Evolutionary conservation across 2,888 invertebrate species (phyloP), one percentile per base, ranked within the genome.

Genomic region (Gymnoscelis rufifasciata): DNA sequence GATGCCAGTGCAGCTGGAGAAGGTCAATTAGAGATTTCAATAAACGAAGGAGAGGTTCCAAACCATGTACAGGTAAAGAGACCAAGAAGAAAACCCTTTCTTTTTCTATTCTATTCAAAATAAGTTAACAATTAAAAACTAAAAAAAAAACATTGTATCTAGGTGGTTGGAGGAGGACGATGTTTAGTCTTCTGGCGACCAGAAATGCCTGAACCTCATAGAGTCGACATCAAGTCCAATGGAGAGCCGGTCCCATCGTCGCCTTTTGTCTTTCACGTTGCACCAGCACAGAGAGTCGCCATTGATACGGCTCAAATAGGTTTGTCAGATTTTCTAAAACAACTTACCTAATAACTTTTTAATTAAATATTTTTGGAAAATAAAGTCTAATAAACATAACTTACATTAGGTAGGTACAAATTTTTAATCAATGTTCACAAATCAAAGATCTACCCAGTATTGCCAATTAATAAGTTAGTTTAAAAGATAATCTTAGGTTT

Each of bases 1-100:
- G 98, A 99, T 86, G 99, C 98, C 38, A 97, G 96, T 73, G 96
- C 97, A 71, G 99, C 99, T 40, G 99, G 99, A 29, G 99, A 99
- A 90, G 99, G 99, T 38, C 98, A 99, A 87, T 90, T 99, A 68
- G 99, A 99, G 91, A 99, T 99, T 72, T 98, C 98, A 66, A 98
- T 99, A 75, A 99, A 99, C 81, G 97, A 98, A 88, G 99, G 99
- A 59, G 97, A 98, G 90, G 97, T 99, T 52, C 98, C 99, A 37
- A 99, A 99, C 90, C 97, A 98, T 80, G 98, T 99, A 14, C 94
- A 95, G 89, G 89, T 88, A 69, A 76, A 60, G n/a, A n/a, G n/a
- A n/a, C n/a, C n/a, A n/a, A n/a, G n/a, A n/a, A n/a, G n/a, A n/a
- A n/a, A n/a, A n/a, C n/a, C n/a, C n/a, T n/a, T n/a, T n/a, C n/a